Evolutionary conservation across 2,113 vertebrate genomes (phyloP), one percentile per base, ranked within the genome.

Genomic region (Callopanchax toddi): DNA sequence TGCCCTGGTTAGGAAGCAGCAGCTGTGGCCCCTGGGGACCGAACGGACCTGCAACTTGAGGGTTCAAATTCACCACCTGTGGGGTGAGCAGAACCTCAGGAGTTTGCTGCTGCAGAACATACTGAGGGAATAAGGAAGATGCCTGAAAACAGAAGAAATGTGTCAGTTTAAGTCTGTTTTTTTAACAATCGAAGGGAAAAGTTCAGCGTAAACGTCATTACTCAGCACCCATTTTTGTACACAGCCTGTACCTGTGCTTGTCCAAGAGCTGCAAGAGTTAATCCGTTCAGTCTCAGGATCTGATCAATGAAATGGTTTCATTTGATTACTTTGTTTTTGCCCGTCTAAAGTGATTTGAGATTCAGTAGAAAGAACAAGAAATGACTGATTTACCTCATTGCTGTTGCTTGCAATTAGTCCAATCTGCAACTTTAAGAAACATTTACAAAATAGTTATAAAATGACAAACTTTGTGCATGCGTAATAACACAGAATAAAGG

Each of bases 331-430:
- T n/a, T n/a, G n/a, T 44, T 16, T 20, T 3, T 6, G 11, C 1
- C 40, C n/a, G n/a, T 42, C 13, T 8, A 18, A 13, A 39, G 48
- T 6, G 25, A 50, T 15, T n/a, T 18, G n/a, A 18, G 11, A 54
- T 18, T 21, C 2, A 56, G 36, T 1, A 43, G 23, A 42, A 0
- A 56, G 25, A 13, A 3, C 13, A 42, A 6, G 1, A 1, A 39
- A 32, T n/a, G 23, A 29, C 6, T 48, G 21, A 13, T 34, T 81
- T 85, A 92, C 92, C 91, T 93, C 92, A 72, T 93, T 92, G 67
- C 92, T 93, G 79, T 91, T 91, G 76, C 92, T 93, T 25, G 83
- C 87, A 63, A 93, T 76, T 52, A 93, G 88, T 78, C 91, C 91
- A 75, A 92, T 62, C 74, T 91, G 89, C 21, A 90, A 25, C 69